These are phyloP conservation scores for Yponomeuta cagnagella DNA, from an alignment of 2,888 invertebrate species.

Conservation along the genomic window DNA sequence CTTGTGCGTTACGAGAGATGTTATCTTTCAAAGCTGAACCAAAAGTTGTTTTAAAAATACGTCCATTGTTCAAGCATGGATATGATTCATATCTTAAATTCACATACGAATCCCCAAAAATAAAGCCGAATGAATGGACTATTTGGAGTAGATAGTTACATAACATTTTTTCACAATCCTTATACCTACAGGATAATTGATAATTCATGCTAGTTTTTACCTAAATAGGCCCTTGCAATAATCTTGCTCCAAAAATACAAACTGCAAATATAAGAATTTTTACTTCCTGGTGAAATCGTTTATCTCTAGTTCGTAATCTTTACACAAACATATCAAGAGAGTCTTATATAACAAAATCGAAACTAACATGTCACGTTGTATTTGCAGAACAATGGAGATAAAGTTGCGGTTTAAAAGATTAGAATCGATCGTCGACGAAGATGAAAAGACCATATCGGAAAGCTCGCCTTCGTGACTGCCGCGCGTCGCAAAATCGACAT, in stretches of 20 bases:
- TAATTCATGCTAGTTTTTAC: not conserved
- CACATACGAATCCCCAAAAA: too few species aligned
- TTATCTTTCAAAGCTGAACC: too few species aligned
- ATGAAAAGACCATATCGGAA: conserved; percentile 27
- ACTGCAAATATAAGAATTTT: too few species aligned
- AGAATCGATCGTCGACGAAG: conserved; percentile 34
- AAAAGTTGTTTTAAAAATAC: too few species aligned
- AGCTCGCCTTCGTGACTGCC: not conserved
- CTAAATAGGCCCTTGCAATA: too few species aligned
- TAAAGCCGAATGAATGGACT: too few species aligned
- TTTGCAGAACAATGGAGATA: conserved; percentile 48
- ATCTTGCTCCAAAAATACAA: too few species aligned
- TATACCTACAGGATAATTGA: not conserved
- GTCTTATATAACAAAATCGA: not conserved
- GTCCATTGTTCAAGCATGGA: too few species aligned
- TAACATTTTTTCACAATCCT: not conserved
- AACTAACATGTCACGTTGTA: conserved; percentile 15
- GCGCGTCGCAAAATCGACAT: too few species aligned
- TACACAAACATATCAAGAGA: not conserved
- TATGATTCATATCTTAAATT: too few species aligned
- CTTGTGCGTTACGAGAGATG: too few species aligned
- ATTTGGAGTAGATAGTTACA: not conserved
- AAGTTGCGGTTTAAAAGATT: conserved; percentile 42
- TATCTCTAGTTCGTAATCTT: not conserved
- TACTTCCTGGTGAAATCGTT: not conserved